These are phyloP conservation scores for Gortyna flavago DNA, from an alignment of 2,888 invertebrate species.

Conservation along the genomic window DNA sequence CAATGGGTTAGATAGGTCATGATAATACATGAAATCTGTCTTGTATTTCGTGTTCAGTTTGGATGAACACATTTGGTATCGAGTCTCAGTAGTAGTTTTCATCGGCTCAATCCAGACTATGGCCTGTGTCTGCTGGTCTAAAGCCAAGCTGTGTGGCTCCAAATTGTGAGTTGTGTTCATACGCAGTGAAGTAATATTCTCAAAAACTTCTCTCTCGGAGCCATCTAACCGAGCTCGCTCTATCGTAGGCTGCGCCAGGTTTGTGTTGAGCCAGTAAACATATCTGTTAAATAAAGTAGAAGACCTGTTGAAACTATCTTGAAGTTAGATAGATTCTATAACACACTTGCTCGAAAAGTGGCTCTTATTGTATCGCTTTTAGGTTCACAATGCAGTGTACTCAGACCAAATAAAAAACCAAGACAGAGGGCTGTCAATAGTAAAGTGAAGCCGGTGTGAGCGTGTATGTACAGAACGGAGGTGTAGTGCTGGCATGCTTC, in stretches of 20 bases:
- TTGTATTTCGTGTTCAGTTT: background rate
- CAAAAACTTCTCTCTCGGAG: constrained; percentile 62
- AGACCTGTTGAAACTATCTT: background rate
- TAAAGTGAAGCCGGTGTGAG: too few relatives aligned
- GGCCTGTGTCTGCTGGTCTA: background rate
- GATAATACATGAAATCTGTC: accelerated
- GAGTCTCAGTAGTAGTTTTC: accelerated
- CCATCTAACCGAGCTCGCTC: constrained; percentile 91
- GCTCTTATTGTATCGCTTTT: background rate
- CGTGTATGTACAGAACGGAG: too few relatives aligned
- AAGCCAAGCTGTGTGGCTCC: background rate
- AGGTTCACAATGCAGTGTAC: too few relatives aligned
- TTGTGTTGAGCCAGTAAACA: constrained; percentile 96
- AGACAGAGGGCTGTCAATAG: too few relatives aligned
- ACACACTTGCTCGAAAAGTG: background rate
- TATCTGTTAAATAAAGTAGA: constrained; percentile 88
- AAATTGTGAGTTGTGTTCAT: background rate
- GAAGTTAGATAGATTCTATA: too few relatives aligned
- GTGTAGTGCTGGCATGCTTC: too few relatives aligned
- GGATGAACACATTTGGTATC: background rate
- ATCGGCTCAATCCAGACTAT: background rate
- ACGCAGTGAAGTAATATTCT: background rate
- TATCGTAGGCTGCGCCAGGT: constrained; percentile 91
- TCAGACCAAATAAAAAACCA: too few relatives aligned
- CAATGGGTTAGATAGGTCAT: too few relatives aligned